Percentiles rank a stretch among this genome's conserved stretches.
These are phyloP conservation scores for Drosophila repleta DNA, from an alignment of 1,140 invertebrate genomes.

Conservation along the genomic window DNA sequence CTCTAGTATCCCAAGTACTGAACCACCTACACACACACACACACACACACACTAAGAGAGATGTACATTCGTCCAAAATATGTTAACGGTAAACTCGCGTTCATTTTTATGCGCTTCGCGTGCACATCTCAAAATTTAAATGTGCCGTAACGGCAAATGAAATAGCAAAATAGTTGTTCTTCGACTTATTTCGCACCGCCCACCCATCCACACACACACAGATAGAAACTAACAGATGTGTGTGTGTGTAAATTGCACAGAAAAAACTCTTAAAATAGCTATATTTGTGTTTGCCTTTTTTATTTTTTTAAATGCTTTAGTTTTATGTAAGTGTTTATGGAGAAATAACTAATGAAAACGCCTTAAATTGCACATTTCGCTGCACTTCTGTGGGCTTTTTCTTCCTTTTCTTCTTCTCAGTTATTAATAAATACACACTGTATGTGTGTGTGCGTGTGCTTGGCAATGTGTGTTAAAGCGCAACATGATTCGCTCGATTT, in stretches of 20 bases:
- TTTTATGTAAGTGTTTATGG: constrained; percentile 81
- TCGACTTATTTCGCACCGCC: constrained; percentile 24
- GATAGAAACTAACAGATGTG: constrained; percentile 14
- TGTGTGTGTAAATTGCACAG: constrained; percentile 52
- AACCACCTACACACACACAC: constrained; percentile 45
- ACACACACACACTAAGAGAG: no score
- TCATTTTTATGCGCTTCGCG: constrained; percentile 65
- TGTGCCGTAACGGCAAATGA: constrained; percentile 66
- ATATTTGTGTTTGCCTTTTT: constrained; percentile 46
- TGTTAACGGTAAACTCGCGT: constrained; percentile 68
- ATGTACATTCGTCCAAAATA: no score
- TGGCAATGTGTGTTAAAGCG: constrained; percentile 73
- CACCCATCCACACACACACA: not conserved
- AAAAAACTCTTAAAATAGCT: constrained; percentile 71
- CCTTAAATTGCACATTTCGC: constrained; percentile 71
- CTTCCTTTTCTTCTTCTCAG: constrained; percentile 34
- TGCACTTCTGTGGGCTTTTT: constrained; percentile 40
- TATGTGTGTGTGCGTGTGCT: constrained; percentile 17
- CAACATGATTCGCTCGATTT: constrained; percentile 80
- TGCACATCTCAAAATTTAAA: constrained; percentile 68
- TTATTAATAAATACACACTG: constrained; percentile 69
- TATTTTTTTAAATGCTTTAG: constrained; percentile 71
- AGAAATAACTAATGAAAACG: constrained; percentile 80
- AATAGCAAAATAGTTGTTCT: constrained; percentile 62
- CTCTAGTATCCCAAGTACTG: constrained; percentile 17